phyloP scores from a whole-genome alignment of 2,797 vertebrate species.

The Anguilla marmorata region DNA sequence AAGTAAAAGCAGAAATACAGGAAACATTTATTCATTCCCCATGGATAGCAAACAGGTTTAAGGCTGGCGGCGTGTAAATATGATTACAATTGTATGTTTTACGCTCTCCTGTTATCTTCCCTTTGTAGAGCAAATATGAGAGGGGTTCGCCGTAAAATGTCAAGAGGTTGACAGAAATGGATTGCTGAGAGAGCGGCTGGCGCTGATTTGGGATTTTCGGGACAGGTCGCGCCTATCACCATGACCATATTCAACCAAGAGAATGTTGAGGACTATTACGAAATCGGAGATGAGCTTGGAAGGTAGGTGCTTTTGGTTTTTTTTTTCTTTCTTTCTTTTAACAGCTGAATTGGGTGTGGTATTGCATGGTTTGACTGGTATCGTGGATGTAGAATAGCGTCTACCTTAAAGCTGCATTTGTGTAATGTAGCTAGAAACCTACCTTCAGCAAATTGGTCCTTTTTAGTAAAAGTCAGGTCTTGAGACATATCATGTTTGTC shows the following conservation, averaged over 20 bases:
- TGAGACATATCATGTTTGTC: neutral
- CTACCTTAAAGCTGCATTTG: neutral
- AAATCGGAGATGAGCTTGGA: constrained; percentile 82
- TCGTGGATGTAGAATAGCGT: neutral
- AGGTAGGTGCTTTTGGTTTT: constrained; percentile 64
- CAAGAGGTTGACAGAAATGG: constrained; percentile 53
- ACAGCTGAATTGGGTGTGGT: constrained; percentile 28
- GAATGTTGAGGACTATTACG: constrained; percentile 83
- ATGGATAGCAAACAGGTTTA: neutral
- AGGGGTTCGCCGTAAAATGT: constrained; percentile 53
- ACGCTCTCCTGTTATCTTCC: constrained; percentile 10
- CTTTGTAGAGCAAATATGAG: constrained; percentile 50
- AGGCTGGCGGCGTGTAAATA: neutral
- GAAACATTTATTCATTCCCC: neutral
- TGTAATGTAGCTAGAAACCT: neutral
- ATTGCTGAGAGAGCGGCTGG: constrained; percentile 48
- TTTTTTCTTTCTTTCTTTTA: neutral
- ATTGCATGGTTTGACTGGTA: constrained; percentile 11
- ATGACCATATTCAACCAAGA: constrained; percentile 86
- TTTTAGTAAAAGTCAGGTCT: neutral
- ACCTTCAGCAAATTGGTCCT: neutral
- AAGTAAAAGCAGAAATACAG: neutral
- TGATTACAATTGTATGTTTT: neutral
- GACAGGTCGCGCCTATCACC: constrained; percentile 64
- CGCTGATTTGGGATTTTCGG: constrained; percentile 65